A percentile compares a stretch with the other conserved stretches of the same genome.
Evolutionary conservation across 2,113 vertebrate genomes (phyloP).

Genomic region (Siniperca knerii): DNA sequence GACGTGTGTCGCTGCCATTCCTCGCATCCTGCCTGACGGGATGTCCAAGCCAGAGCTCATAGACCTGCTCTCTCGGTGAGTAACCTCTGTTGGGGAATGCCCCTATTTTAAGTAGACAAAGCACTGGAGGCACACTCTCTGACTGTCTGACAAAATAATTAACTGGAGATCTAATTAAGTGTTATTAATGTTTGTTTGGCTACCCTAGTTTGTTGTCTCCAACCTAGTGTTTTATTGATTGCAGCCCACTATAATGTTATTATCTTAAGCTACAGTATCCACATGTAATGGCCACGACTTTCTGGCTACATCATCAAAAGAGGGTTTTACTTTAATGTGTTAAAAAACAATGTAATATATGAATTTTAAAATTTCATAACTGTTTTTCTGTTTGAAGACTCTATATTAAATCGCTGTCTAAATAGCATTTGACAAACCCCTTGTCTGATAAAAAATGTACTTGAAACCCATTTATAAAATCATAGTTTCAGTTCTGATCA

Average conservation of each 20-base stretch:
- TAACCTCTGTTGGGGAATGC: not conserved
- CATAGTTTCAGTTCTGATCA: not conserved
- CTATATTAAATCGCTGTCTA: not conserved
- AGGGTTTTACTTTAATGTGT: not conserved
- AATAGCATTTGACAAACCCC: not conserved
- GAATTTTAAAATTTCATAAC: not conserved
- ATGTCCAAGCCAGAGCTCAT: constrained; percentile 97
- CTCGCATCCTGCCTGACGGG: constrained; percentile 95
- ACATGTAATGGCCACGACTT: not conserved
- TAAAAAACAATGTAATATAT: not conserved
- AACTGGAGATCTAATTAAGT: not conserved
- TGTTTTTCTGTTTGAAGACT: not conserved
- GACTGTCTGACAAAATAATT: not conserved
- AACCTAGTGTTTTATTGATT: not conserved
- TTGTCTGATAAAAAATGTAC: not conserved
- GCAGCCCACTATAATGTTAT: not conserved
- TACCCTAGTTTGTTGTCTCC: not conserved
- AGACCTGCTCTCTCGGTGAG: constrained; percentile 88
- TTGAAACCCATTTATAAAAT: not conserved
- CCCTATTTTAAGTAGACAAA: not conserved
- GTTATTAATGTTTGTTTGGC: constrained; percentile 20
- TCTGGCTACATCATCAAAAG: not conserved
- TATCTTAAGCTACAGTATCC: not conserved
- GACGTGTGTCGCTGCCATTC: constrained; percentile 97
- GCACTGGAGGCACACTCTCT: not conserved